Conservation (phyloP, 2,797 vertebrate genomes). For the Eleutherodactylus coqui region DNA sequence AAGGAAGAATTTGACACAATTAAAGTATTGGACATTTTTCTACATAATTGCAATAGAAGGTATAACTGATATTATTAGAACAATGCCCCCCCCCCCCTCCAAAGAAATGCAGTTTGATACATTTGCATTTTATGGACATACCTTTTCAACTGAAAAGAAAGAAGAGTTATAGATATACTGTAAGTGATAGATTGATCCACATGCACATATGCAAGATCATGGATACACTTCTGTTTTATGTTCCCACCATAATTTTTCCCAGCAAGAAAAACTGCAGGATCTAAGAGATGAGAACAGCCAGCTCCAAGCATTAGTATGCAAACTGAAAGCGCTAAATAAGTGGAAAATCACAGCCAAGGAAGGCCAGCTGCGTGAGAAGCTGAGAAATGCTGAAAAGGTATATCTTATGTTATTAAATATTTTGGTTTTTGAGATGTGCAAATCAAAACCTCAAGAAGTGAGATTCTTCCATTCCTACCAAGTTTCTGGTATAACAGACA, state of each 20-base stretch:
- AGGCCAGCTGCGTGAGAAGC: slow-evolving; percentile 68
- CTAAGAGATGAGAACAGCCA: slow-evolving; percentile 70
- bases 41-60: no score
- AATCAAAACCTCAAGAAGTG: no score
- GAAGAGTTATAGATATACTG: no score
- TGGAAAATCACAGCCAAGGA: slow-evolving; percentile 75
- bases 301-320: slow-evolving; percentile 71
- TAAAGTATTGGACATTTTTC: no score
- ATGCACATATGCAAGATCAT: background rate
- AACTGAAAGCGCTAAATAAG: slow-evolving; percentile 71
- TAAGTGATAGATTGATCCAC: no score
- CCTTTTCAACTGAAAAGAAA: no score
- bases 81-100: no score
- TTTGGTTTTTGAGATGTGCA: background rate
- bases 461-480: background rate
- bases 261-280: slow-evolving; percentile 75
- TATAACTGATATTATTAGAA: no score
- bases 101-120: no score
- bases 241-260: background rate
- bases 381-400: slow-evolving; percentile 77
- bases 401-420: background rate
- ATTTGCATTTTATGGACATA: no score
- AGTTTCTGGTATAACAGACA: background rate
- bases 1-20: no score
- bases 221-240: background rate